Base-by-base conservation (phyloP, 2,797 vertebrate species). In the Salmo trutta region DNA sequence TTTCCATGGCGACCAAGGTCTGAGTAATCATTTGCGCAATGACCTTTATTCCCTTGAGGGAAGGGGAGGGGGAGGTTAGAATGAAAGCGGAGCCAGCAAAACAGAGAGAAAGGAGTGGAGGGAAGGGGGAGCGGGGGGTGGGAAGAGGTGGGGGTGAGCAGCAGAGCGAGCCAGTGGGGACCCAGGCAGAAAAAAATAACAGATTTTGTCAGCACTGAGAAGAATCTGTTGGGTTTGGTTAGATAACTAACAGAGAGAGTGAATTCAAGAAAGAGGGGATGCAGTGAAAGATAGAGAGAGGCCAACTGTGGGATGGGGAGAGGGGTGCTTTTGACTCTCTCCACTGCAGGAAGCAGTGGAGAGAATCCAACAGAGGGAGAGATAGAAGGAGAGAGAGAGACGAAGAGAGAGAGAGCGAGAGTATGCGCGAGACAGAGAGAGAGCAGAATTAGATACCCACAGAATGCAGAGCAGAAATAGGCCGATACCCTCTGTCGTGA, bases 21-120 rank as follows among this genome's bases (percentile, higher is more conserved):
- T 96, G 96, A 97, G 96, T 97, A 97, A 97, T 98, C 96, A 97
- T 97, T 97, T 96, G 96, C 96, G 94, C 96, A 96, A 96, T 97
- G 97, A 98, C 97, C 97, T 97, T 97, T 97, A 96, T 96, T 96
- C 97, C 97, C 97, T 84, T 75, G 87, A 89, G 90, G 91, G 92
- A 93, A 92, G 91, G 86, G 85, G 86, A 85, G 84, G 81, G 87
- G 62, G 85, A 76, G 77, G 85, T 86, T 76, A 85, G 88, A 92
- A 90, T 91, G 91, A 93, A 92, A 93, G 91, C 85, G 85, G 84
- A 90, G 91, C 89, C 84, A 90, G 89, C 88, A 90, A 90, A 91
- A 87, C 86, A 89, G 85, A 82, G 84, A 84, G 80, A 80, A 81
- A 79, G 76, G 87, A 75, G 84, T 86, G 74, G 59, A 69, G 78